Evolutionary conservation across 2,888 invertebrate genomes (phyloP), one percentile per base, ranked within the genome.

Genomic region (Caenorhabditis angaria): DNA sequence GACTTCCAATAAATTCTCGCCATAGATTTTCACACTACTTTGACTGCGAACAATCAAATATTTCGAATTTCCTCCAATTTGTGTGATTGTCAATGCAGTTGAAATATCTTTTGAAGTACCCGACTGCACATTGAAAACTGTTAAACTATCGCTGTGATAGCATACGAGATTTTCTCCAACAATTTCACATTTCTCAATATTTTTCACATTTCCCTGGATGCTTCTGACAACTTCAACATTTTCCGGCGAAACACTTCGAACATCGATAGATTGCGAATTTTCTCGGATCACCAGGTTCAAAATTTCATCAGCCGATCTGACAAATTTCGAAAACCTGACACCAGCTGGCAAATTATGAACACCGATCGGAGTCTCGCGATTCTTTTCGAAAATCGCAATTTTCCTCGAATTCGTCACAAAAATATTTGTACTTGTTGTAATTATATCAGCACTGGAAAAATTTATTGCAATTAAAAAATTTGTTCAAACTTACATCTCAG

Each of bases 131-230:
- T 29, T 20, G 32, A 56, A 32, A 32, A 58, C 18, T 6, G 22
- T 18, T n/a, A 58, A 28, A 25, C 18, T 41, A 22, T 58, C 58
- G 25, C 58, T 58, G n/a, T 58, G 58, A 10, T 12, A 58, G n/a
- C 25, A 58, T 3, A n/a, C 41, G 1, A 58, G 14, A 14, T 27
- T 20, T 18, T 58, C 35, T 47, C 58, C 58, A 47, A 58, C 25
- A 1, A 58, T 22, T 6, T 24, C 4, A 47, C 58, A 58, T 25
- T 28, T 56, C 2, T 41, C 41, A 14, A 41, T 41, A 41, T 51
- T 51, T 41, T 41, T 41, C 10, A 41, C 10, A 18, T 41, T 41
- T 41, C 41, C 41, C 10, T 41, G 10, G 41, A 41, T 41, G 10
- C 14, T 41, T 41, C 41, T 12, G 18, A 41, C 41, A 41, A 41